Base-by-base conservation (phyloP, 1,140 invertebrate species). In the Sminthurides bifidus region DNA sequence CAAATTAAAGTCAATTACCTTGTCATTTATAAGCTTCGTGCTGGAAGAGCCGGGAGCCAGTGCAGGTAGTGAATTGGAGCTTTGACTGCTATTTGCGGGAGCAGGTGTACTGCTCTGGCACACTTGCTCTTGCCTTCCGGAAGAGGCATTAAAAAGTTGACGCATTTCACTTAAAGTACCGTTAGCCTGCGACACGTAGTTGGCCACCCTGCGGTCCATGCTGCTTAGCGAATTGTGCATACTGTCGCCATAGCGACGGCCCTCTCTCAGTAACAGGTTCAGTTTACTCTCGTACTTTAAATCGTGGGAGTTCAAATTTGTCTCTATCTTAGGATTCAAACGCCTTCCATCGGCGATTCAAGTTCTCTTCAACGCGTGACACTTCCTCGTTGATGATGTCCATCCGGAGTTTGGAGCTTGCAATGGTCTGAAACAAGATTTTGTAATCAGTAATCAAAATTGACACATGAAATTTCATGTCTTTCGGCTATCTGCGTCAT, bases 261-360 rank as follows among this genome's bases (percentile, higher is more conserved):
- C 58, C 35, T 64, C 63, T 8, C 63, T 19, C n/a, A 61, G 56
- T 0, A 64, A 51, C 0, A 55, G n/a, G 23, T 41, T 61, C 24
- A 61, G 44, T 40, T 64, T 64, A 1, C 19, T 38, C 5, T 64
- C 63, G 3, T 61, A 31, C 27, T 61, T 61, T 3, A 52, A 38
- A 14, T 61, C 59, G 0, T 54, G 10, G 10, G 1, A 31, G 4
- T 24, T 24, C 29, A 54, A 35, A 27, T 35, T 1, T 0, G 3
- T 24, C 19, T 64, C 63, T 19, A 64, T 51, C 26, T 59, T 58
- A 17, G 21, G 41, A 37, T 30, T 64, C 63, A 19, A 60, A 43
- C 14, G 37, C 58, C 31, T 64, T 64, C 55, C 52, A 64, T 26
- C 60, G 60, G 12, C 62, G 31, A 14, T 46, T 60, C n/a, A 64